Evolutionary conservation across 2,888 invertebrate genomes (phyloP).

Genomic region (Mythimna ferrago): DNA sequence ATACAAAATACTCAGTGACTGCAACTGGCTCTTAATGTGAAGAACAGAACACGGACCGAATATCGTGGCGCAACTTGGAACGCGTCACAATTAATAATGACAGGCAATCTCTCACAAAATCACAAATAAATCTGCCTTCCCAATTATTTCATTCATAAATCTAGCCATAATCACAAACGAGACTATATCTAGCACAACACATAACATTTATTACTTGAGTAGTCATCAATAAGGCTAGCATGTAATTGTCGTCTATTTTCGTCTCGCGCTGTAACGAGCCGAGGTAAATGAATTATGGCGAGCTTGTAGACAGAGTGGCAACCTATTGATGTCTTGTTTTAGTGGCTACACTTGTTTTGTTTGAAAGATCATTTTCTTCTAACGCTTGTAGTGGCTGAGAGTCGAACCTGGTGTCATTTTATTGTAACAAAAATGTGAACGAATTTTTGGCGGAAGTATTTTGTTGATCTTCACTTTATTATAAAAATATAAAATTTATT

Average conservation of each 20-base stretch:
- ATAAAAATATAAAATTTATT: too few species aligned
- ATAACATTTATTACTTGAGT: constrained; percentile 31
- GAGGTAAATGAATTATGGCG: constrained; percentile 57
- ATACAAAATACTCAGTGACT: too few species aligned
- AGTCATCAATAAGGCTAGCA: constrained; percentile 48
- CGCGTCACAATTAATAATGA: neutral
- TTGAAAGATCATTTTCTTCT: neutral
- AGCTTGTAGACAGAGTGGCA: constrained; percentile 62
- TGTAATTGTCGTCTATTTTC: constrained; percentile 59
- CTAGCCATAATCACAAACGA: constrained; percentile 19
- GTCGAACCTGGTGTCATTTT: neutral
- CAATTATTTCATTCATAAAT: constrained; percentile 4
- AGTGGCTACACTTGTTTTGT: constrained; percentile 18
- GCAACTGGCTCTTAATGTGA: neutral
- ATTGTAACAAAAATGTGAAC: neutral
- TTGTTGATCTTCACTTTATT: too few species aligned
- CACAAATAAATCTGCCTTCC: neutral
- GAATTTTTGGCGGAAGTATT: too few species aligned
- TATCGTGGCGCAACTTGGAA: neutral
- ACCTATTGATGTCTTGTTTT: constrained; percentile 58
- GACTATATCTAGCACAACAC: constrained; percentile 14
- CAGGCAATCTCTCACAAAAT: neutral
- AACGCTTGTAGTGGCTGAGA: neutral
- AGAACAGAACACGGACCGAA: neutral
- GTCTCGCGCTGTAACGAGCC: constrained; percentile 43